phyloP scores from a whole-genome alignment of 2,797 vertebrate species.

The Oreortyx pictus region DNA sequence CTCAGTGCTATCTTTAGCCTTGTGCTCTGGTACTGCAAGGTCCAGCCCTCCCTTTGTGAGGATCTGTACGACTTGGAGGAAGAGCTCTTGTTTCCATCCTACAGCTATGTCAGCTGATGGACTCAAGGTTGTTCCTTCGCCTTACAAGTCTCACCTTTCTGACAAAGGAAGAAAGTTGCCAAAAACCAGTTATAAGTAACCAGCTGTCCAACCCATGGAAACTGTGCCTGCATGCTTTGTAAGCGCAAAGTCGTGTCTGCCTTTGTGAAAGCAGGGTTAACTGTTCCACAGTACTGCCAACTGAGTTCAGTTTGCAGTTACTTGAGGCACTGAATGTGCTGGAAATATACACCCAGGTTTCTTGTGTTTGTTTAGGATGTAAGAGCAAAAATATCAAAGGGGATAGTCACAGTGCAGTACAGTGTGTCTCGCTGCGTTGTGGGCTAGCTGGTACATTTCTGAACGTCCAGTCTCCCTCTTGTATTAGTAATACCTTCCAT shows the following conservation, averaged over 20 bases:
- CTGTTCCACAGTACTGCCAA: background rate
- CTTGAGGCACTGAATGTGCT: fast-evolving
- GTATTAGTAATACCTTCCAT: background rate
- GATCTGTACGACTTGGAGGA: background rate
- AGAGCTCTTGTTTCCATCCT: slow-evolving; percentile 20
- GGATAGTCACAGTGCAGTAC: background rate
- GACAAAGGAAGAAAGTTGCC: background rate
- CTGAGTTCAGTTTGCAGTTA: background rate
- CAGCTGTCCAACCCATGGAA: background rate
- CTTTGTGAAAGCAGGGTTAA: background rate
- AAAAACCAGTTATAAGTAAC: background rate
- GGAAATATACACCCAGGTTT: background rate
- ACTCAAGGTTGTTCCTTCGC: background rate
- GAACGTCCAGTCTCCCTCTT: background rate
- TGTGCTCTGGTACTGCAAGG: slow-evolving; percentile 8
- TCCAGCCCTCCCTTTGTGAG: slow-evolving; percentile 6
- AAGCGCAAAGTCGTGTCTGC: background rate
- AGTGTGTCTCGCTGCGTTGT: background rate
- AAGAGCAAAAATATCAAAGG: background rate
- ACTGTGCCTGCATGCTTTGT: background rate
- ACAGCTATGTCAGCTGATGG: background rate
- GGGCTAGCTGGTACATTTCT: background rate
- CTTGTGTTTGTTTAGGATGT: background rate
- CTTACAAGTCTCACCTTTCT: background rate
- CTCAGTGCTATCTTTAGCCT: slow-evolving; percentile 47